Conservation (phyloP, 2,797 vertebrate species). For the Takifugu ocellatus region DNA sequence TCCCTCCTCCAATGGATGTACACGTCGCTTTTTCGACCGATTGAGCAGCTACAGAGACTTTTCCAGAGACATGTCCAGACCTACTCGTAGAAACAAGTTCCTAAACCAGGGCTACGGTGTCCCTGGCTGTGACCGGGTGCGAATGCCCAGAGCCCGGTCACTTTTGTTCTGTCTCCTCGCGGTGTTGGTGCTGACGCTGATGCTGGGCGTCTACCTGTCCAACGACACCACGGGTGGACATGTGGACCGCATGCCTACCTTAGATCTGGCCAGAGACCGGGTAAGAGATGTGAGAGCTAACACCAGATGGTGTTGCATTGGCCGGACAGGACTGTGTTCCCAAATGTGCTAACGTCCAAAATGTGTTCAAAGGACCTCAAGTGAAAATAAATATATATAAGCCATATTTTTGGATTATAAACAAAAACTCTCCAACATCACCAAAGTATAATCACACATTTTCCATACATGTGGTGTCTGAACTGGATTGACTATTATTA, state of each 20-base stretch:
- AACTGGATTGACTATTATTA: too few relatives aligned
- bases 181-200: constrained; percentile 65
- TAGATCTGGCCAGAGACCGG: constrained; percentile 65
- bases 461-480: too few relatives aligned
- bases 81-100: constrained; percentile 64
- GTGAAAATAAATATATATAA: too few relatives aligned
- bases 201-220: constrained; percentile 71
- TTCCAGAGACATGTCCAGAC: constrained; percentile 63
- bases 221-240: constrained; percentile 42
- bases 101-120: constrained; percentile 51
- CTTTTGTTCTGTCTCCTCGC: constrained; percentile 70
- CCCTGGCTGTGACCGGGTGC: constrained; percentile 51
- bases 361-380: too few relatives aligned
- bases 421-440: neutral
- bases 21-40: constrained; percentile 51
- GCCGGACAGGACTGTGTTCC: too few relatives aligned
- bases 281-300: constrained; percentile 39
- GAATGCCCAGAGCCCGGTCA: constrained; percentile 57
- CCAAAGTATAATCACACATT: neutral
- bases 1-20: constrained; percentile 32
- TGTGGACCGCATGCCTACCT: constrained; percentile 22
- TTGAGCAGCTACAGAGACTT: neutral
- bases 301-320: neutral
- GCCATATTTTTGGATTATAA: neutral
- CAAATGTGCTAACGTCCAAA: too few relatives aligned